A percentile compares a stretch with the other conserved stretches of the same genome.
Evolutionary conservation across 2,113 vertebrate genomes (phyloP).

Genomic region (Stegostoma tigrinum): DNA sequence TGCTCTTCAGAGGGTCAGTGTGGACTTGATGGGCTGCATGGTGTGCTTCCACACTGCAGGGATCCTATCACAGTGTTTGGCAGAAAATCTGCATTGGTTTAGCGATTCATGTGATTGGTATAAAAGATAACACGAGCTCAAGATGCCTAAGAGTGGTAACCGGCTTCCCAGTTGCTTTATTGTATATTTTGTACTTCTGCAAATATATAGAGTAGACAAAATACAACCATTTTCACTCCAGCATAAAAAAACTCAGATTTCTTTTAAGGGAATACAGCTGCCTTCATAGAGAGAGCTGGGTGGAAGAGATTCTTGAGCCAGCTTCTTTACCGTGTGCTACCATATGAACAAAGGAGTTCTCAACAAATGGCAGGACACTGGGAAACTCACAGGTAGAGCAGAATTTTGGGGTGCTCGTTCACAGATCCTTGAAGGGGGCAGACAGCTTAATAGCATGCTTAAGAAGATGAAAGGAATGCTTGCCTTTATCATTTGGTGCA

Average conservation of each 20-base stretch:
- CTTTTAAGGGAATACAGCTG: not conserved
- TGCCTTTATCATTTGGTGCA: too few species aligned
- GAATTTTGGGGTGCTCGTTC: too few species aligned
- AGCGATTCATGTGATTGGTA: not conserved
- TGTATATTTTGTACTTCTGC: slow-evolving; percentile 16
- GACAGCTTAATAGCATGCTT: too few species aligned
- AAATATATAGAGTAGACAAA: slow-evolving; percentile 19
- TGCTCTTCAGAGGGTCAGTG: too few species aligned
- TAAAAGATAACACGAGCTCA: slow-evolving; percentile 23
- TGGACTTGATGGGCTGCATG: too few species aligned
- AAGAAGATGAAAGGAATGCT: too few species aligned
- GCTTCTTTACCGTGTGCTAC: not conserved
- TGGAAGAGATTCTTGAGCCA: not conserved
- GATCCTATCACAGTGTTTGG: not conserved
- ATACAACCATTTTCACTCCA: not conserved
- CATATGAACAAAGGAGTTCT: not conserved
- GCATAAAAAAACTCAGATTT: slow-evolving; percentile 10
- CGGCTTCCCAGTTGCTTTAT: not conserved
- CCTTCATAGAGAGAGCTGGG: not conserved
- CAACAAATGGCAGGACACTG: too few species aligned
- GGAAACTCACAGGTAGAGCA: too few species aligned
- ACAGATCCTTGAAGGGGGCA: too few species aligned
- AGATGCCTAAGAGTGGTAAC: slow-evolving; percentile 15
- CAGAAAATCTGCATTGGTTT: slow-evolving; percentile 9
- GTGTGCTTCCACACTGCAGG: too few species aligned